Percentiles rank a stretch among this genome's conserved stretches.
These are phyloP conservation scores for Bombus waltoni DNA, from an alignment of 1,140 invertebrate species.

Conservation along the genomic window DNA sequence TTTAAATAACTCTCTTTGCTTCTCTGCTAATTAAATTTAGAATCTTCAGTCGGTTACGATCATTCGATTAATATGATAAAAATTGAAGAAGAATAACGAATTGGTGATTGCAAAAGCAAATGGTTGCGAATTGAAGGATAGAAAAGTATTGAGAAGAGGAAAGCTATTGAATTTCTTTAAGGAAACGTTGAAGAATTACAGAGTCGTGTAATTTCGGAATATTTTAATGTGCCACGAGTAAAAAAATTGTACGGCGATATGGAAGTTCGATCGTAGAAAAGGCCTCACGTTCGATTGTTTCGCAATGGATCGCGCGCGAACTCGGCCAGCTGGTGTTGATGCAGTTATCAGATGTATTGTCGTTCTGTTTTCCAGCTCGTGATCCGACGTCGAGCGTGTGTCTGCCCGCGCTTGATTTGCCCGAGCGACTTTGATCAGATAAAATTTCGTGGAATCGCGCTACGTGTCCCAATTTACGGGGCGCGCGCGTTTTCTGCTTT, in stretches of 20 bases:
- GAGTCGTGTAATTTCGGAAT: background rate
- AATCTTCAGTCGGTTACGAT: background rate
- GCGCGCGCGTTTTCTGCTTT: conserved; percentile 43
- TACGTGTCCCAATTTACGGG: conserved; percentile 52
- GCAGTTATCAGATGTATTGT: conserved; percentile 55
- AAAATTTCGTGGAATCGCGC: conserved; percentile 61
- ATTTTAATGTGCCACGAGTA: background rate
- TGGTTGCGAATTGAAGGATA: background rate
- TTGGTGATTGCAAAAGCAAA: background rate
- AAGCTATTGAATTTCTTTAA: background rate
- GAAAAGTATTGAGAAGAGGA: too few species aligned
- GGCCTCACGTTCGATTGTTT: conserved; percentile 47
- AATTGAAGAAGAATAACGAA: background rate
- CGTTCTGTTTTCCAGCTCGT: conserved; percentile 47
- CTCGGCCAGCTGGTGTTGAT: conserved; percentile 27
- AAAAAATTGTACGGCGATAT: background rate
- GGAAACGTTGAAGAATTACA: background rate
- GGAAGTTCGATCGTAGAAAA: background rate
- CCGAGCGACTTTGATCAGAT: conserved; percentile 56
- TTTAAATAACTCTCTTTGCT: too few species aligned
- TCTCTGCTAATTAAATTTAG: background rate
- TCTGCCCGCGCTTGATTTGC: conserved; percentile 41
- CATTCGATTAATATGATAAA: background rate
- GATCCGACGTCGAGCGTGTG: conserved; percentile 33
- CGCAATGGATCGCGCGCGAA: conserved; percentile 27